Percentiles rank a stretch among this genome's conserved stretches.
These are phyloP conservation scores for Amphiprion clarkii DNA, from an alignment of 2,797 vertebrate genomes.

Conservation along the genomic window DNA sequence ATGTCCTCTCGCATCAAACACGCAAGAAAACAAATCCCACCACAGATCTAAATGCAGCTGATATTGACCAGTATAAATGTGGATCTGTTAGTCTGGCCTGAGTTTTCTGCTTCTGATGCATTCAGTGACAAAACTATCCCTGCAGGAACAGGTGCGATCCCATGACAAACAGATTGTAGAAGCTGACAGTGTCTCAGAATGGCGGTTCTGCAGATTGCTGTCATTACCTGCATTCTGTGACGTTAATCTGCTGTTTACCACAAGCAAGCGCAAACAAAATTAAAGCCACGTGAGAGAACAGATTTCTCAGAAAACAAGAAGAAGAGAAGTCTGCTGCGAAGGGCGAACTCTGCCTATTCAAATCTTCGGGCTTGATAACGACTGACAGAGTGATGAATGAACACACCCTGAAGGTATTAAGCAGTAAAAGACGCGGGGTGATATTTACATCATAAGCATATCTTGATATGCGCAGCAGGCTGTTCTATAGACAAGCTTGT, in stretches of 20 bases:
- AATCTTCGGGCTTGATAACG: constrained; percentile 70
- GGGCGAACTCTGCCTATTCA: constrained; percentile 66
- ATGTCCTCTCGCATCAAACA: not conserved
- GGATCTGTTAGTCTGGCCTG: constrained; percentile 7
- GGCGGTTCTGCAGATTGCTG: constrained; percentile 15
- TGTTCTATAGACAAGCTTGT: constrained; percentile 12
- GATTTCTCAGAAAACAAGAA: constrained; percentile 29
- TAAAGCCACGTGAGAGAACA: constrained; percentile 39
- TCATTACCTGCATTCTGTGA: constrained; percentile 31
- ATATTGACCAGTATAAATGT: not conserved
- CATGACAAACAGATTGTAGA: constrained; percentile 25
- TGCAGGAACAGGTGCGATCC: constrained; percentile 17
- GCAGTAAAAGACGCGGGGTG: constrained; percentile 59
- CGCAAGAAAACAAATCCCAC: not conserved
- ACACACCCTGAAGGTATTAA: constrained; percentile 62
- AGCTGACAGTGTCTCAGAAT: constrained; percentile 14
- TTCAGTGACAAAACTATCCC: constrained; percentile 6
- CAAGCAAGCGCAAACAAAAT: constrained; percentile 48
- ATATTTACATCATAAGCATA: constrained; percentile 76
- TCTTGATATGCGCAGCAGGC: constrained; percentile 65
- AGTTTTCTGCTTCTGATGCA: constrained; percentile 1
- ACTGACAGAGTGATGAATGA: constrained; percentile 82
- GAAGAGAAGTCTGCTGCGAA: constrained; percentile 42
- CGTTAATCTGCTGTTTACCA: constrained; percentile 66
- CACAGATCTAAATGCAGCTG: not conserved